A percentile compares a stretch with the other conserved stretches of the same genome.
phyloP scores from a whole-genome alignment of 1,140 invertebrate species.

The Macrosteles quadrilineatus region DNA sequence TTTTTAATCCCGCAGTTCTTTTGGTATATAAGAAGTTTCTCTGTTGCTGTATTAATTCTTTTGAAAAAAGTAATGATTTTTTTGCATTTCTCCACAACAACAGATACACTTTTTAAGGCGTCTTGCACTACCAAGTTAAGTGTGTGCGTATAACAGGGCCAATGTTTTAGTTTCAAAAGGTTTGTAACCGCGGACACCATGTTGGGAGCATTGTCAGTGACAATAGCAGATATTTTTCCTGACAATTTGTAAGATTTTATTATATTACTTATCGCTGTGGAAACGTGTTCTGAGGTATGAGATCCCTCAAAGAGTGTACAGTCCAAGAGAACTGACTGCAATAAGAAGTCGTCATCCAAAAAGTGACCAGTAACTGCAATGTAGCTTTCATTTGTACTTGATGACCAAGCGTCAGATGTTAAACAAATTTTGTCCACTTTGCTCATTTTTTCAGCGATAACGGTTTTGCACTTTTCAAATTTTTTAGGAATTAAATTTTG shows the following conservation, averaged over 20 bases:
- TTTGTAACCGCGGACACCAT: conserved; percentile 29
- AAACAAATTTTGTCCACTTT: no score
- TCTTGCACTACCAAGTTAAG: conserved; percentile 34
- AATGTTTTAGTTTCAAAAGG: conserved; percentile 34
- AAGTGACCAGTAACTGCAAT: no score
- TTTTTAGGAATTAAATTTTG: no score
- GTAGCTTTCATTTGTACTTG: no score
- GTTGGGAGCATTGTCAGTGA: conserved; percentile 41
- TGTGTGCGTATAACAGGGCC: conserved; percentile 39
- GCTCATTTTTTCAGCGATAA: no score
- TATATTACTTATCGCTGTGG: no score
- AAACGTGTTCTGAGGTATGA: conserved; percentile 36
- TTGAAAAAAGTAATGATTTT: conserved; percentile 5
- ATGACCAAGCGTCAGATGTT: no score
- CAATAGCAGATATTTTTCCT: conserved; percentile 40
- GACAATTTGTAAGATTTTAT: no score
- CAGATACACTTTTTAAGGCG: conserved; percentile 14
- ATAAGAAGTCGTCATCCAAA: no score
- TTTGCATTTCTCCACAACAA: conserved; percentile 7
- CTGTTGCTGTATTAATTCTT: neutral
- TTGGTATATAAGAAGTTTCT: conserved; percentile 16
- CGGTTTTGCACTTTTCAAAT: no score
- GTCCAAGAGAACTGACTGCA: no score
- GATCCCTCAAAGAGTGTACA: conserved; percentile 22
- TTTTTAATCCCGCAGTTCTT: neutral